Evolutionary conservation across 30 jellyfish, hydroid and myxozoan genomes (phyloP).

Genomic region (Rhopilema esculentum): DNA sequence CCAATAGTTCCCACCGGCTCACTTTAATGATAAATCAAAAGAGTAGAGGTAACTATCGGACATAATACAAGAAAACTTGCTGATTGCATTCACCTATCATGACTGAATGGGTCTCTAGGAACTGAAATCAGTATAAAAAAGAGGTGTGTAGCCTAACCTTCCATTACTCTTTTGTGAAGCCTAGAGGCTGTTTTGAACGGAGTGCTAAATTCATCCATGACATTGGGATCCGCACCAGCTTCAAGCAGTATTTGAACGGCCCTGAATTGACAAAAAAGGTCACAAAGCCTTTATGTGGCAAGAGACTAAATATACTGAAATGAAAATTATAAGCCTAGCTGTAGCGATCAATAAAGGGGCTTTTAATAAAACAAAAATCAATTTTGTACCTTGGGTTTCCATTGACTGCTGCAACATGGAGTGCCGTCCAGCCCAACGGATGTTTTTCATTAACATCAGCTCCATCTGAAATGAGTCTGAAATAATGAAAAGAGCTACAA

Average conservation of each 20-base stretch:
- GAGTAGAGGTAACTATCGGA: too few species aligned
- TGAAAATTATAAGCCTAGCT: too few species aligned
- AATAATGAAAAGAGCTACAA: neutral
- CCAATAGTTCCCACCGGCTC: too few species aligned
- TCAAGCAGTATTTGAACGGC: slow-evolving; percentile 77
- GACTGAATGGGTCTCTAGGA: too few species aligned
- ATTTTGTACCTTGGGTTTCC: slow-evolving; percentile 86
- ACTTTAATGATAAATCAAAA: too few species aligned
- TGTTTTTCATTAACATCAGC: slow-evolving; percentile 82
- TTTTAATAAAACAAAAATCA: neutral
- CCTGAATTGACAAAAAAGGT: slow-evolving; percentile 40
- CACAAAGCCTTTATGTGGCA: neutral
- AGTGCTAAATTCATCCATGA: slow-evolving; percentile 78
- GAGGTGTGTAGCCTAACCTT: too few species aligned
- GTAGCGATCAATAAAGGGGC: too few species aligned
- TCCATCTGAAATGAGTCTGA: slow-evolving; percentile 69
- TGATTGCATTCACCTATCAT: too few species aligned
- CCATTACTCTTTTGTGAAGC: slow-evolving; percentile 75
- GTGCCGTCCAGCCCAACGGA: slow-evolving; percentile 94
- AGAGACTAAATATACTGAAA: too few species aligned
- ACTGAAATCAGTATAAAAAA: too few species aligned
- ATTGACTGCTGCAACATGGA: slow-evolving; percentile 91
- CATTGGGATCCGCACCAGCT: slow-evolving; percentile 94
- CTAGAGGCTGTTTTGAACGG: slow-evolving; percentile 88
- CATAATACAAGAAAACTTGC: too few species aligned